These are phyloP conservation scores for Taurulus bubalis DNA, from an alignment of 2,113 vertebrate genomes.

Conservation along the genomic window DNA sequence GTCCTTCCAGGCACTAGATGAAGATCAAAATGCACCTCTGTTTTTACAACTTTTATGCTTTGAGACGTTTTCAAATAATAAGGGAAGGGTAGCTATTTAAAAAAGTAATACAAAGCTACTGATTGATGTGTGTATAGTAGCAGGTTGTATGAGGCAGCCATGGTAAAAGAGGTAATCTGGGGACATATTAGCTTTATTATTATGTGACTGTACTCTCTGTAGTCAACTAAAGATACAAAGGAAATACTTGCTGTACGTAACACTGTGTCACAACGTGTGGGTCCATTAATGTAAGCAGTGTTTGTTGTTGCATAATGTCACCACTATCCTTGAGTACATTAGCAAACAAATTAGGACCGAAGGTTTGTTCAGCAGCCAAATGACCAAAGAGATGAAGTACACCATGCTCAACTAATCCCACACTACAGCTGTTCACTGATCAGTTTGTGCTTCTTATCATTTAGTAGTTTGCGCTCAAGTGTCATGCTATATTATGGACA, in stretches of 20 bases:
- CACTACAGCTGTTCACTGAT: conserved; percentile 15
- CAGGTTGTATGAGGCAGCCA: neutral
- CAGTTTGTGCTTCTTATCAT: neutral
- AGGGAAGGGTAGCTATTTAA: neutral
- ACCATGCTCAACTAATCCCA: conserved; percentile 1
- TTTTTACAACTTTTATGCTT: neutral
- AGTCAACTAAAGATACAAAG: neutral
- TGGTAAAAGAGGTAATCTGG: neutral
- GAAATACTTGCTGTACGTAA: neutral
- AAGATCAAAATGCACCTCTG: conserved; percentile 1
- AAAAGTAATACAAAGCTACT: too few relatives aligned
- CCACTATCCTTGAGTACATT: neutral
- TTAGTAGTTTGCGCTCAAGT: neutral
- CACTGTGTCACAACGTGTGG: too few relatives aligned
- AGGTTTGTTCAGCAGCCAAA: conserved; percentile 11
- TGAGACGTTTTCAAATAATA: neutral
- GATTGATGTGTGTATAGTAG: neutral
- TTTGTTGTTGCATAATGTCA: neutral
- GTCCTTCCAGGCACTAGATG: conserved; percentile 16
- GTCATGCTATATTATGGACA: neutral
- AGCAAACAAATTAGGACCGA: neutral
- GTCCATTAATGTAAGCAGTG: neutral
- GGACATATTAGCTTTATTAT: neutral
- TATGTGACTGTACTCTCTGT: neutral
- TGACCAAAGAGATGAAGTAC: neutral